A percentile compares a stretch with the other conserved stretches of the same genome.
phyloP scores from a whole-genome alignment of 2,888 invertebrate genomes.

The Cataglyphis cursor region DNA sequence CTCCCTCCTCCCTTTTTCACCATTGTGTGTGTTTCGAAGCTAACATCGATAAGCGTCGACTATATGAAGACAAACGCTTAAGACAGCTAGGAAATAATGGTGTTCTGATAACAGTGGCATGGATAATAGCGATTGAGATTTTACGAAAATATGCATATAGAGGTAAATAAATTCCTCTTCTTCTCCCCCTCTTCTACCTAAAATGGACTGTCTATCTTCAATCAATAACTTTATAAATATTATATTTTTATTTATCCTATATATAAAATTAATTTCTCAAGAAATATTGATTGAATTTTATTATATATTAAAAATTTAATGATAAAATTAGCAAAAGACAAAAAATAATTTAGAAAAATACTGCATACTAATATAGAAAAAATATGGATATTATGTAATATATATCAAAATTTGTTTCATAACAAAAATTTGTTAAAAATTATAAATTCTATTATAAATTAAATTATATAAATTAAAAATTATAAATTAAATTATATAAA shows the following conservation, averaged over 20 bases:
- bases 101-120: constrained; percentile 56
- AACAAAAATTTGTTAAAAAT: not conserved
- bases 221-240: not conserved
- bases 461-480: too few relatives aligned
- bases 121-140: constrained; percentile 9
- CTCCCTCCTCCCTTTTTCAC: not conserved
- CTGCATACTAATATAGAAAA: not conserved
- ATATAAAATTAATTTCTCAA: not conserved
- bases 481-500: too few relatives aligned
- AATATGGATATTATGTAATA: not conserved
- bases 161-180: constrained; percentile 9
- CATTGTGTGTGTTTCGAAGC: constrained; percentile 45
- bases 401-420: not conserved
- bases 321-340: not conserved
- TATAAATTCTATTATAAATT: not conserved
- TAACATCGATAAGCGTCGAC: constrained; percentile 70
- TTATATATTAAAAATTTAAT: not conserved
- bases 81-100: constrained; percentile 61
- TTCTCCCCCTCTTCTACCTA: not conserved
- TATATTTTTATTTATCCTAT: not conserved
- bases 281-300: not conserved
- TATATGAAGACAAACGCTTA: constrained; percentile 55
- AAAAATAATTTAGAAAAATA: not conserved
- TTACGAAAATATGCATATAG: constrained; percentile 17
- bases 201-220: not conserved